Conservation (phyloP, 2,113 vertebrate genomes). For the Chascanopsetta lugubris region DNA sequence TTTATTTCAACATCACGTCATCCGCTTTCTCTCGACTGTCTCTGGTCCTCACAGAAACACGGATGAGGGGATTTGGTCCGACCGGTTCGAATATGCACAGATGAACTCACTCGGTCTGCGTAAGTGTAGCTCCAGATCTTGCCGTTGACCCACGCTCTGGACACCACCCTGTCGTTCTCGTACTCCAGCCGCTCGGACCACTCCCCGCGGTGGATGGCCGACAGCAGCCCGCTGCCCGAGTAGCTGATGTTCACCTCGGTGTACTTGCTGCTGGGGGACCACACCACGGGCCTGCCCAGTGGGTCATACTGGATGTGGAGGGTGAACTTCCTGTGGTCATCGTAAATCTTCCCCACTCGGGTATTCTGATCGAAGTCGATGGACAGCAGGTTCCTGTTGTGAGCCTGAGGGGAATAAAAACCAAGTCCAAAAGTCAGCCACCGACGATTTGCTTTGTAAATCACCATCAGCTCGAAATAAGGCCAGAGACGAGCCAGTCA, state of each 20-base stretch:
- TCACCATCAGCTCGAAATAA: conserved; percentile 36
- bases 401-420: conserved; percentile 83
- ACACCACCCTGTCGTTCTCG: conserved; percentile 92
- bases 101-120: conserved; percentile 91
- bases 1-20: no score
- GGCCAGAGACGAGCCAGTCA: conserved; percentile 25
- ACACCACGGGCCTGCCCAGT: conserved; percentile 90
- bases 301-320: conserved; percentile 94
- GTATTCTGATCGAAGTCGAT: conserved; percentile 96
- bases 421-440: conserved; percentile 10
- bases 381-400: conserved; percentile 97
- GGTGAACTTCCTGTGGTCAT: conserved; percentile 98
- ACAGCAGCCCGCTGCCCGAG: conserved; percentile 87
- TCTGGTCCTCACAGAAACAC: no score
- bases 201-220: conserved; percentile 91
- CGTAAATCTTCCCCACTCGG: conserved; percentile 96
- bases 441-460: conserved; percentile 26
- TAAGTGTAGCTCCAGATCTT: conserved; percentile 99
- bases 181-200: conserved; percentile 97
- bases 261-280: conserved; percentile 96
- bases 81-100: no score
- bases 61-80: no score
- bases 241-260: conserved; percentile 97
- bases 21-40: no score
- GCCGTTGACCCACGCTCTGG: conserved; percentile 95